Evolutionary conservation across 2,888 invertebrate species (phyloP).

Genomic region (Artemia sp.): DNA sequence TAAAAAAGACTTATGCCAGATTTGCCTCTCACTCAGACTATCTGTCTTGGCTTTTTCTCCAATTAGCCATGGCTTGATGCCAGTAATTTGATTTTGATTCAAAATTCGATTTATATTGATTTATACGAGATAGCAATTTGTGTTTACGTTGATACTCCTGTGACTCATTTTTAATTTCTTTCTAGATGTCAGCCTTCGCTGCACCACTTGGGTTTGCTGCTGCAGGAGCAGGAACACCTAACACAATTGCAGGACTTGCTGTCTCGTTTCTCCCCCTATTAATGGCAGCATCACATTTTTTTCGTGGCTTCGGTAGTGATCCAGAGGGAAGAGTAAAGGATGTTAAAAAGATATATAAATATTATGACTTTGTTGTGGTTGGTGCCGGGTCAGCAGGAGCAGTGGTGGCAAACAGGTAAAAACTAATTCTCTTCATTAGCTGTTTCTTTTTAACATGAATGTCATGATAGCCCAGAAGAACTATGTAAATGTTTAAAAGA

Average conservation of each 20-base stretch:
- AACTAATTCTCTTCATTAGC: constrained; percentile 25
- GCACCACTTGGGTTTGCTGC: constrained; percentile 26
- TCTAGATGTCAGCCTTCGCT: background rate
- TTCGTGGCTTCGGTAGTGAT: constrained; percentile 65
- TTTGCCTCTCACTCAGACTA: no score
- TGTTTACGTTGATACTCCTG: no score
- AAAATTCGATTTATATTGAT: no score
- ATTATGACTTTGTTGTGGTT: constrained; percentile 54
- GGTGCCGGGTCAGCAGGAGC: constrained; percentile 76
- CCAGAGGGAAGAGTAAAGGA: constrained; percentile 63
- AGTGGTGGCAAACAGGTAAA: constrained; percentile 55
- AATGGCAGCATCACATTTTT: constrained; percentile 67
- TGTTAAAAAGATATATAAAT: constrained; percentile 34
- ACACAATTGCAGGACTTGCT: constrained; percentile 42
- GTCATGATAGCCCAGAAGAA: no score
- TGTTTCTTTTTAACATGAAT: no score
- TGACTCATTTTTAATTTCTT: background rate
- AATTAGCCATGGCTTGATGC: no score
- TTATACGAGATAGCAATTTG: no score
- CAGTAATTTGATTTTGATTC: no score
- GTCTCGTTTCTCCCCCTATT: constrained; percentile 68
- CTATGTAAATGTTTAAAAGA: no score
- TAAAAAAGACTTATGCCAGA: no score
- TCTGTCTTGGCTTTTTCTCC: no score
- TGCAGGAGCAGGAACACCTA: constrained; percentile 38